phyloP scores from a whole-genome alignment of 2,888 invertebrate genomes.

The Pristionchus fissidentatus region DNA sequence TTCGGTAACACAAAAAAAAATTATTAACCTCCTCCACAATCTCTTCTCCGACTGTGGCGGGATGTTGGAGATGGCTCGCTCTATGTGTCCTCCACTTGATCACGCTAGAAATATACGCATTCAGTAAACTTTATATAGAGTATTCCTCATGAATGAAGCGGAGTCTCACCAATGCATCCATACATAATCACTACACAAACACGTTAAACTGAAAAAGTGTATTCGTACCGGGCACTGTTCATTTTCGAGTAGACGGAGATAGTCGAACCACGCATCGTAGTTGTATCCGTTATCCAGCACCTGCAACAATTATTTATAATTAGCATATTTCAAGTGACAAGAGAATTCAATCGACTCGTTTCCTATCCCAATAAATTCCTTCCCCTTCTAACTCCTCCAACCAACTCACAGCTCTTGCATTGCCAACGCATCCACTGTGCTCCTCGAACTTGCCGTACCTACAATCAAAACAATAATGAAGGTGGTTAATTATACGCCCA shows the following conservation, averaged over 20 bases:
- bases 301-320: constrained; percentile 79
- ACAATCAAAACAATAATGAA: background rate
- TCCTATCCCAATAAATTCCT: constrained; percentile 98
- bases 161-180: too few species aligned
- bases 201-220: too few species aligned
- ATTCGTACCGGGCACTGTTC: constrained; percentile 76
- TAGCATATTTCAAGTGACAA: background rate
- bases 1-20: background rate
- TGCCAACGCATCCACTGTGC: constrained; percentile 89
- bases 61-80: constrained; percentile 96
- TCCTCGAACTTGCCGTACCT: constrained; percentile 96
- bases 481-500: background rate
- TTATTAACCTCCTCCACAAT: constrained; percentile 84
- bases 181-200: too few species aligned
- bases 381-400: constrained; percentile 85
- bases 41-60: constrained; percentile 92
- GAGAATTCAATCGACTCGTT: too few species aligned
- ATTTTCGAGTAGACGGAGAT: constrained; percentile 91
- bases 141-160: too few species aligned
- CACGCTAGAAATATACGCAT: constrained; percentile 35
- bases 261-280: constrained; percentile 99
- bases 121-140: too few species aligned
- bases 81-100: constrained; percentile 91
- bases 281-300: constrained; percentile 94
- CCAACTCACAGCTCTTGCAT: constrained; percentile 81